Conservation (phyloP, 2,888 invertebrate species). For the Melanophora roralis region DNA sequence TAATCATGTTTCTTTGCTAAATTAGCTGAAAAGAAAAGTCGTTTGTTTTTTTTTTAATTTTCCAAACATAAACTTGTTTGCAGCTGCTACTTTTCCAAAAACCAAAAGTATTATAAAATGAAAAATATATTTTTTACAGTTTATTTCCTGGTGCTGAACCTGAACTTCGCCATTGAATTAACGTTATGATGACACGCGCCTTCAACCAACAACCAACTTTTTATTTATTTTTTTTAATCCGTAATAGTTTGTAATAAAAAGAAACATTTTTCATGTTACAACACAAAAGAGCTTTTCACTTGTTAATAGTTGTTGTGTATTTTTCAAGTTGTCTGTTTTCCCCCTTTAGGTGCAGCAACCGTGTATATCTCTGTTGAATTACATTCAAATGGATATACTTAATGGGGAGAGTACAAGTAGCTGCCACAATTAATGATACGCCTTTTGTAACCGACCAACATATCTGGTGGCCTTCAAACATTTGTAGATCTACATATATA, state of each 20-base stretch:
- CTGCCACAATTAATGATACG: conserved; percentile 54
- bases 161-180: conserved; percentile 69
- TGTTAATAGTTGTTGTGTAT: too few species aligned
- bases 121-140: conserved; percentile 40
- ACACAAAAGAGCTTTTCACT: conserved; percentile 31
- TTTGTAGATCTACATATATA: conserved; percentile 7
- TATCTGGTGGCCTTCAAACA: conserved; percentile 50
- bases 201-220: conserved; percentile 22
- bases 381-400: conserved; percentile 12
- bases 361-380: conserved; percentile 10
- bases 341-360: conserved; percentile 8
- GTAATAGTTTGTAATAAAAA: conserved; percentile 38
- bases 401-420: conserved; percentile 37
- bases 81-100: conserved; percentile 56
- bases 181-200: conserved; percentile 61
- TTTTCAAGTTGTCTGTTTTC: not conserved
- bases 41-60: conserved; percentile 12
- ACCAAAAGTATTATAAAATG: not conserved
- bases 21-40: conserved; percentile 25
- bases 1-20: conserved; percentile 13
- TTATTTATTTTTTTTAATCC: not conserved
- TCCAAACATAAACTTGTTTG: conserved; percentile 51
- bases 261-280: conserved; percentile 58
- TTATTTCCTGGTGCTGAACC: conserved; percentile 74
- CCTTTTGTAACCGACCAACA: conserved; percentile 54